A percentile compares a stretch with the other conserved stretches of the same genome.
These are phyloP conservation scores for Eurystomus glaucurus DNA, from an alignment of 2,797 vertebrate species.

Conservation along the genomic window DNA sequence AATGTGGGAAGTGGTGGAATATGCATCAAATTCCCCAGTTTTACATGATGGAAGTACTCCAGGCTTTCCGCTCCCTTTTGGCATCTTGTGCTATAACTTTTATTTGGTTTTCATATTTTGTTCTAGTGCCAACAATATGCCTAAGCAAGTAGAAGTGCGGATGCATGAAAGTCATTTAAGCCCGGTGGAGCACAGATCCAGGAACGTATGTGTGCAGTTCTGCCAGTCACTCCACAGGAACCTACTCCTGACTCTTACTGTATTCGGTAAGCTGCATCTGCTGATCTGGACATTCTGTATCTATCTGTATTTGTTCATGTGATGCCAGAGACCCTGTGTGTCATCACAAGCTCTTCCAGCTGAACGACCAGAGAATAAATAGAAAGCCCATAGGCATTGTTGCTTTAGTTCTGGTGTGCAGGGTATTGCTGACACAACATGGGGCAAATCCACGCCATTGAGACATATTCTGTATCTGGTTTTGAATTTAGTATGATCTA, in stretches of 20 bases:
- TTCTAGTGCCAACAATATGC: slow-evolving; percentile 95
- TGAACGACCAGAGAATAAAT: neutral
- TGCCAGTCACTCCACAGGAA: slow-evolving; percentile 94
- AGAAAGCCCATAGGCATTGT: neutral
- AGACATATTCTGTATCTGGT: neutral
- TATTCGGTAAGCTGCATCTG: slow-evolving; percentile 87
- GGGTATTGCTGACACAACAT: neutral
- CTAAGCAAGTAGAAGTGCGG: slow-evolving; percentile 98
- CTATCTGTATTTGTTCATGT: neutral
- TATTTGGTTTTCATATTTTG: slow-evolving; percentile 13
- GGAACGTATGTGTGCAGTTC: slow-evolving; percentile 87
- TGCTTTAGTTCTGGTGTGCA: neutral
- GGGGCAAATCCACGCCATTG: neutral
- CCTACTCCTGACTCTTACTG: slow-evolving; percentile 94
- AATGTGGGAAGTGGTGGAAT: neutral
- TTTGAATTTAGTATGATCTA: neutral
- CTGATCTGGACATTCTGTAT: neutral
- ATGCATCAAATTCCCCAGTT: neutral
- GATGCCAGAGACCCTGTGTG: neutral
- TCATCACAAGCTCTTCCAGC: neutral
- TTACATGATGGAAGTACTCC: neutral
- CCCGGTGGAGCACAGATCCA: slow-evolving; percentile 85
- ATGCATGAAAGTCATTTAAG: slow-evolving; percentile 96
- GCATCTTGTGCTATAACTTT: slow-evolving; percentile 8
- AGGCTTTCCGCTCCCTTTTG: slow-evolving; percentile 10